Evolutionary conservation across 1,140 invertebrate genomes (phyloP), one percentile per base, ranked within the genome.

Genomic region (Gryllus bimaculatus): DNA sequence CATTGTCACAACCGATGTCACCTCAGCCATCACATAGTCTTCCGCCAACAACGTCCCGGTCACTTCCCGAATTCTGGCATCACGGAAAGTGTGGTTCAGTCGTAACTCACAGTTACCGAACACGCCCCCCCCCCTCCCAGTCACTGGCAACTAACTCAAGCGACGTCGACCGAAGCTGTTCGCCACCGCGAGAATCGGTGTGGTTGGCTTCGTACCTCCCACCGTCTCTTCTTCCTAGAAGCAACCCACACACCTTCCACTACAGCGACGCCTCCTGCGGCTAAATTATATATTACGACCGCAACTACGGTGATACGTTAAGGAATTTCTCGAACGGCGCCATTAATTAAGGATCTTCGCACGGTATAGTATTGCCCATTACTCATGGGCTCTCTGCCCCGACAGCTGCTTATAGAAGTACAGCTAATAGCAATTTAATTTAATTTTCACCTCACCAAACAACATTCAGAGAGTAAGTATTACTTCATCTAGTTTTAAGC

Each of bases 261-360:
- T 66, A 13, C 54, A 66, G 18, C 54, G 54, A 66, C 54, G 54
- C 54, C 54, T 18, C 54, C 7, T 10, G 10, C 54, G 54, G 18
- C 54, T 66, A 66, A 66, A 66, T 66, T 66, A 66, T 66, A 66
- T 66, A 66, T 66, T 66, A 66, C 54, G 54, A 66, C 54, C 54
- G 54, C 54, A 66, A 13, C 54, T 18, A 13, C 54, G 54, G 54
- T 66, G 54, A 66, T 66, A 66, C 54, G 54, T 66, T 66, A 10
- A 66, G 54, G 54, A 66, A 66, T 66, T 66, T 66, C 54, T 66
- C 54, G 54, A 66, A 66, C 54, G 18, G 54, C 54, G 18, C 54
- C 54, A 66, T 66, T 66, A 66, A 66, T 66, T 66, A 66, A 18
- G 10, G 54, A 66, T 66, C 54, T 66, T 66, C 54, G 54, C 54